These are phyloP conservation scores for Melitaea athalia DNA, from an alignment of 2,888 invertebrate genomes.

Conservation along the genomic window DNA sequence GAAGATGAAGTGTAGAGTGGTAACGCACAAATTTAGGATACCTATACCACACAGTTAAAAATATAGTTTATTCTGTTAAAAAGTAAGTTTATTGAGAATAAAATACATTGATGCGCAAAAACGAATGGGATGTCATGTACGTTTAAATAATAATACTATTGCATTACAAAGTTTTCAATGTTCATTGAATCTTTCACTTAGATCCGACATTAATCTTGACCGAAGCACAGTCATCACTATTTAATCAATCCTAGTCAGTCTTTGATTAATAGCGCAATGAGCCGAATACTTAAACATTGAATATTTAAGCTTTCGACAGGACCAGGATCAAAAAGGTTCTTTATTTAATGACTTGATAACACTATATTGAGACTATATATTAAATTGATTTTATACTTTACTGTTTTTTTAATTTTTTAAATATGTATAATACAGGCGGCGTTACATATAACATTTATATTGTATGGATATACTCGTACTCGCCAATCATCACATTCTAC, in stretches of 20 bases:
- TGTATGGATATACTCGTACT: too few species aligned
- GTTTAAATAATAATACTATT: neutral
- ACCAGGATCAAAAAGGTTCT: conserved; percentile 12
- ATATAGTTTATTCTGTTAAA: too few species aligned
- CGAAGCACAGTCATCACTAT: conserved; percentile 63
- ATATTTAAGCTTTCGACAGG: conserved; percentile 22
- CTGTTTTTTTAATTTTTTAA: neutral
- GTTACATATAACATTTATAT: too few species aligned
- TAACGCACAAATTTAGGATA: too few species aligned
- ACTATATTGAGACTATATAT: neutral
- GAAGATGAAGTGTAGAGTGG: too few species aligned
- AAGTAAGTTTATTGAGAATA: too few species aligned
- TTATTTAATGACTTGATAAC: conserved; percentile 10
- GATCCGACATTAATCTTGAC: conserved; percentile 59
- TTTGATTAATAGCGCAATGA: conserved; percentile 60
- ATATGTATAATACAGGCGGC: too few species aligned
- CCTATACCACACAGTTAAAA: too few species aligned
- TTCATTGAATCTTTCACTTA: neutral
- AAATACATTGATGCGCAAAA: too few species aligned
- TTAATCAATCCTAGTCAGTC: conserved; percentile 64
- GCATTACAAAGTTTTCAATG: neutral
- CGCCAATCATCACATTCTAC: too few species aligned
- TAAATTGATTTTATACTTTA: neutral
- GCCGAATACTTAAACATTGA: conserved; percentile 45
- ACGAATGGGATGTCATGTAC: neutral